Evolutionary conservation across 2,888 invertebrate genomes (phyloP), one percentile per base, ranked within the genome.

Genomic region (Keiferia lycopersicella): DNA sequence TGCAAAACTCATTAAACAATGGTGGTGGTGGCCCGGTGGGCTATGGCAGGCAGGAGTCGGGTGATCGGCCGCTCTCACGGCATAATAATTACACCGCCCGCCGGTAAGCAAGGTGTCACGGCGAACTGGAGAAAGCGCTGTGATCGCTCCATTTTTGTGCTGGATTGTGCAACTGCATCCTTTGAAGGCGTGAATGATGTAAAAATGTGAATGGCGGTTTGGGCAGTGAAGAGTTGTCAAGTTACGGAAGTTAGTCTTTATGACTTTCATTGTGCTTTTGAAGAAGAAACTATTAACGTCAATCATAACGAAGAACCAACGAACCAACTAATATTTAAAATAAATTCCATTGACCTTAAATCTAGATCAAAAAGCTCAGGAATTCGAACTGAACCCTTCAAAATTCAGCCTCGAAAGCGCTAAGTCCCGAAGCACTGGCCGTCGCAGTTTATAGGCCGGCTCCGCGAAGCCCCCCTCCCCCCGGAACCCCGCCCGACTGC

Each of bases 61-160:
- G 87, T 87, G 86, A 86, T 84, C 86, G 87, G 70, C 87, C 85
- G 82, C 81, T 86, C 86, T 84, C 84, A 84, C 84, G 82, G 81
- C 81, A 83, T 83, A 75, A 83, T 83, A 77, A 79, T 76, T 76
- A 86, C 74, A 72, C 41, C 60, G n/a, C 45, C 45, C 41, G 56
- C 14, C 45, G 38, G 56, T 57, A 63, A 41, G 64, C 64, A 59
- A 64, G 63, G 63, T 61, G 65, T 62, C 64, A 26, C 60, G 60
- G 34, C 22, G 14, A 22, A 60, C 20, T 16, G 61, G 67, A 66
- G 67, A 65, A 60, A 60, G 60, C 45, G 60, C 60, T 60, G 65
- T 62, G 22, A 45, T 14, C 45, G 60, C 45, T 60, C 26, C 7
- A 53, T 61, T 61, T 64, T 61, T 70, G 71, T 6, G 41, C 45